These are phyloP conservation scores for Dendronephthya gigantea DNA, from an alignment of 64 coral and sea anemone species.

Conservation along the genomic window DNA sequence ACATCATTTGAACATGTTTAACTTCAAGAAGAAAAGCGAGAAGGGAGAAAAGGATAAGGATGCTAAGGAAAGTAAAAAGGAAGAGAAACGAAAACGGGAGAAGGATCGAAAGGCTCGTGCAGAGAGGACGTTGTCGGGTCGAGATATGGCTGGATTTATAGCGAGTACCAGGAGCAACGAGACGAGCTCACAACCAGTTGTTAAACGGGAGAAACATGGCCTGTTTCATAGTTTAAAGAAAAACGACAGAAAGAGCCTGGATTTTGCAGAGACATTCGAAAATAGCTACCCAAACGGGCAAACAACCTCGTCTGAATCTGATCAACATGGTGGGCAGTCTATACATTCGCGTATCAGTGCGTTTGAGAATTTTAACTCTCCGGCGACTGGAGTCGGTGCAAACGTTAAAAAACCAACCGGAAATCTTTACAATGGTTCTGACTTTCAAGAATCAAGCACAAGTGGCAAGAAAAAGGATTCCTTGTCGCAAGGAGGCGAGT, in stretches of 20 bases:
- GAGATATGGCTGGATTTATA: neutral
- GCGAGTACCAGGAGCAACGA: neutral
- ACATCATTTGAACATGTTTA: conserved; percentile 1
- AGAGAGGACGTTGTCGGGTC: neutral
- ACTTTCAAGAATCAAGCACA: neutral
- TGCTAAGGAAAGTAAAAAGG: neutral
- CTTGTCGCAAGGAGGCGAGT: neutral
- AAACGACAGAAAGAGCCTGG: neutral
- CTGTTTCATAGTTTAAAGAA: conserved; percentile 11
- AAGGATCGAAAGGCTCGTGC: neutral
- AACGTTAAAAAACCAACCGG: neutral
- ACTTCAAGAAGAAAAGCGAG: conserved; percentile 11
- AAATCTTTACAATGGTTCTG: neutral
- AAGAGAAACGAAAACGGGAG: conserved; percentile 2
- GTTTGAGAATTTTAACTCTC: neutral
- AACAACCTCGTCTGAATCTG: neutral
- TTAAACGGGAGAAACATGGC: neutral
- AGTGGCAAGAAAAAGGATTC: neutral
- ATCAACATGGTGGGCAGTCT: neutral
- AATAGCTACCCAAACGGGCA: neutral
- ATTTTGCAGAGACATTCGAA: neutral
- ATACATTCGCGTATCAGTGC: neutral
- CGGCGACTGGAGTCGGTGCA: neutral
- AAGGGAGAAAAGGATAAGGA: neutral
- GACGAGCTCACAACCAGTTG: neutral